These are phyloP conservation scores for Piscicola geometra DNA, from an alignment of 2,888 invertebrate species.

Conservation along the genomic window DNA sequence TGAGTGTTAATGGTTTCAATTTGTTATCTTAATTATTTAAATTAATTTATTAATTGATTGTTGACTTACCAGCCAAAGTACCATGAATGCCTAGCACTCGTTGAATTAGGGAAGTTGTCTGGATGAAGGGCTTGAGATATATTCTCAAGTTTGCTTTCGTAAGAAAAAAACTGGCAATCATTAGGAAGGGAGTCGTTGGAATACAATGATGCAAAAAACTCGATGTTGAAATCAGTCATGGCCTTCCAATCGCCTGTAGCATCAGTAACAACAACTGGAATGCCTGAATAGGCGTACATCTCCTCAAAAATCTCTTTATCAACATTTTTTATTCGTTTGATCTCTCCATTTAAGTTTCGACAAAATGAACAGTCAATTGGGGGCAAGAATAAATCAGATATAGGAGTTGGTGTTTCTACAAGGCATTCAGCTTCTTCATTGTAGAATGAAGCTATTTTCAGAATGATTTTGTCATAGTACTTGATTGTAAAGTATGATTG, in stretches of 20 bases:
- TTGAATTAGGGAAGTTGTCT: conserved; percentile 64
- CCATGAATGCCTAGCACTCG: conserved; percentile 62
- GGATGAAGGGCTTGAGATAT: conserved; percentile 78
- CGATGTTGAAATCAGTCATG: conserved; percentile 69
- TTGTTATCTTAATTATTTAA: not conserved
- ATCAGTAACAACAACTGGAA: conserved; percentile 79
- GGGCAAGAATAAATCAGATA: conserved; percentile 54
- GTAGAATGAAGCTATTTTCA: not conserved
- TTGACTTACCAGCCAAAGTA: conserved; percentile 66
- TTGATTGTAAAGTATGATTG: not conserved
- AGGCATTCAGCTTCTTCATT: not conserved
- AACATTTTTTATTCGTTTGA: conserved; percentile 67
- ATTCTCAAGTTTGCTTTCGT: conserved; percentile 75
- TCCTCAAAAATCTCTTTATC: conserved; percentile 68
- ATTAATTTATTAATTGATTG: not conserved
- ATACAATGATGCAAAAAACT: conserved; percentile 73
- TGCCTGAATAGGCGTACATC: conserved; percentile 70
- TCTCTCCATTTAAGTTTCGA: conserved; percentile 60
- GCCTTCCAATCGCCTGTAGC: conserved; percentile 79
- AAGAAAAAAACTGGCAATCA: conserved; percentile 84
- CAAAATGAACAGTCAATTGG: conserved; percentile 79
- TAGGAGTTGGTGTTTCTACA: not conserved
- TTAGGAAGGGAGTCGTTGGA: conserved; percentile 48
- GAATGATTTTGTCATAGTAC: not conserved
- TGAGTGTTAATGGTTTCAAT: conserved; percentile 47